phyloP scores from a whole-genome alignment of 2,888 invertebrate species.

The Lordiphosa andalusiaca region DNA sequence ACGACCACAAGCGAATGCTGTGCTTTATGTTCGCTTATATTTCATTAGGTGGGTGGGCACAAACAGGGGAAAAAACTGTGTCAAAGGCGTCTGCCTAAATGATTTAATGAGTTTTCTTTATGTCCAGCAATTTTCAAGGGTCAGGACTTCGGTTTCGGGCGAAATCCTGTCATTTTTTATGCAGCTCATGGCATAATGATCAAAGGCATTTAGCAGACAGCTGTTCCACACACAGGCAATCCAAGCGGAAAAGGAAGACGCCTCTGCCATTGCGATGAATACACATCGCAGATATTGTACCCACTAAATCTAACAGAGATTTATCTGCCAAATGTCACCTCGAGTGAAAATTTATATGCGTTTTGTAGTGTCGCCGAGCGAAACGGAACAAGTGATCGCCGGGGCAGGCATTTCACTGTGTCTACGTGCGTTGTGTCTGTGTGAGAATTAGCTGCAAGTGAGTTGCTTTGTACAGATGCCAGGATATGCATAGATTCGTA shows the following conservation, averaged over 20 bases:
- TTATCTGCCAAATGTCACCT: constrained; percentile 76
- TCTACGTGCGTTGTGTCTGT: constrained; percentile 42
- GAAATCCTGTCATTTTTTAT: constrained; percentile 36
- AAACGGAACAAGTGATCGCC: constrained; percentile 58
- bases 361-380: constrained; percentile 30
- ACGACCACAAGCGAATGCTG: constrained; percentile 27
- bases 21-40: constrained; percentile 50
- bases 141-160: constrained; percentile 33
- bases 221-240: constrained; percentile 28
- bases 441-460: constrained; percentile 59
- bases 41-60: constrained; percentile 23
- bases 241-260: constrained; percentile 28
- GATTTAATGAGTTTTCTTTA: constrained; percentile 58
- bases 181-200: constrained; percentile 48
- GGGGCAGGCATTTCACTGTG: constrained; percentile 36
- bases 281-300: constrained; percentile 53
- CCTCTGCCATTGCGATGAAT: constrained; percentile 29
- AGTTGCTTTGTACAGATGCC: constrained; percentile 20
- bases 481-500: constrained; percentile 40
- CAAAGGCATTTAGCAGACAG: constrained; percentile 49
- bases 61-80: constrained; percentile 16
- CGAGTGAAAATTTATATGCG: constrained; percentile 71
- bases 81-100: constrained; percentile 44
- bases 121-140: constrained; percentile 20
- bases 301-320: constrained; percentile 58